Percentiles rank a stretch among this genome's conserved stretches.
These are phyloP conservation scores for Megaceryle maxima DNA, from an alignment of 2,113 vertebrate genomes.

Conservation along the genomic window DNA sequence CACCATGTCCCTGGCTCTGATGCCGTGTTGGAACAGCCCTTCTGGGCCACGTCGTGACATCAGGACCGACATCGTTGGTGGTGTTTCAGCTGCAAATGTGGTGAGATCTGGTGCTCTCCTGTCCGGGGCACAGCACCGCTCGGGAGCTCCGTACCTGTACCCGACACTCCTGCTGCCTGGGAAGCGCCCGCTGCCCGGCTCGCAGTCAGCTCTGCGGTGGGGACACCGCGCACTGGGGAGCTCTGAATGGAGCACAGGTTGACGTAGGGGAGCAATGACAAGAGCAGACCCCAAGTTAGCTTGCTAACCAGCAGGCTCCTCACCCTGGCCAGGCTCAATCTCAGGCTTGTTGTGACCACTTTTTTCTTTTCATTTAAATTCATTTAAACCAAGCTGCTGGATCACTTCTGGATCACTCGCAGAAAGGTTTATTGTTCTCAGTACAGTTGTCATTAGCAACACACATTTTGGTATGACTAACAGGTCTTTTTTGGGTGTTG, in stretches of 20 bases:
- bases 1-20: neutral
- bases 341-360: neutral
- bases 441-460: neutral
- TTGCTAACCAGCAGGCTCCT: neutral
- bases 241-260: neutral
- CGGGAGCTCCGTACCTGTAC: neutral
- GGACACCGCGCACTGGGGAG: fast-evolving
- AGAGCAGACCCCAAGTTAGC: neutral
- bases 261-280: neutral
- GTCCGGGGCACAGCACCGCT: neutral
- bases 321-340: fast-evolving
- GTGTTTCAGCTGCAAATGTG: neutral
- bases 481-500: neutral
- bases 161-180: neutral
- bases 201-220: neutral
- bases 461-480: neutral
- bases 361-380: neutral
- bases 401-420: neutral
- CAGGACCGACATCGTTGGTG: neutral
- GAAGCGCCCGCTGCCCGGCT: neutral
- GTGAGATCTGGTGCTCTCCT: neutral
- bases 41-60: neutral
- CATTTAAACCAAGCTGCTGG: neutral
- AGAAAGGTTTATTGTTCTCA: neutral
- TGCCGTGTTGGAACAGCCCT: neutral